A percentile compares a stretch with the other conserved stretches of the same genome.
Conservation (phyloP, 2,113 vertebrate genomes). For the Atlantisia rogersi region DNA sequence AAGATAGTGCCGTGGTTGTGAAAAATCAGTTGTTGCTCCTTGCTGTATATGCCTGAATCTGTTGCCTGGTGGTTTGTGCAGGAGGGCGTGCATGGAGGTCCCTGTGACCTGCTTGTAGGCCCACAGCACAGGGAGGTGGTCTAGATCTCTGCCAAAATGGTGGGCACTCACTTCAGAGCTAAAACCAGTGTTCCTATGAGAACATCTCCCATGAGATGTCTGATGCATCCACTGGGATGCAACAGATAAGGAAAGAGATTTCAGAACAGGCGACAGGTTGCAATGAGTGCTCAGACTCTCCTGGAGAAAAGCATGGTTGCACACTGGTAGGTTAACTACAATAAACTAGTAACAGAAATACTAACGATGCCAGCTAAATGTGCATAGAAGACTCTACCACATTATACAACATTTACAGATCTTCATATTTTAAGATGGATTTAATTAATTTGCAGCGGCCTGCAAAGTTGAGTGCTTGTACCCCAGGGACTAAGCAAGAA, state of each 20-base stretch:
- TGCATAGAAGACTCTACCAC: not conserved
- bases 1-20: not conserved
- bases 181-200: too few relatives aligned
- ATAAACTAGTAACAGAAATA: not conserved
- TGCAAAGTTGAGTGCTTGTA: not conserved
- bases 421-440: not conserved
- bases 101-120: too few relatives aligned
- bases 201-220: too few relatives aligned
- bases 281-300: too few relatives aligned
- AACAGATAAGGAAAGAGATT: too few relatives aligned
- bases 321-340: not conserved
- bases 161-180: too few relatives aligned
- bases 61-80: too few relatives aligned
- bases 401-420: not conserved
- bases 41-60: not conserved
- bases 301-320: not conserved
- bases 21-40: not conserved
- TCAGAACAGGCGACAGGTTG: too few relatives aligned
- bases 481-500: not conserved
- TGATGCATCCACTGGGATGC: too few relatives aligned
- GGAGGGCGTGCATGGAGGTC: too few relatives aligned
- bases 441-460: not conserved
- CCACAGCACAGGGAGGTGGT: too few relatives aligned
- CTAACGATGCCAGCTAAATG: not conserved
- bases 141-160: too few relatives aligned